Conservation (phyloP, 2,797 vertebrate species). For the Urocyon cinereoargenteus region DNA sequence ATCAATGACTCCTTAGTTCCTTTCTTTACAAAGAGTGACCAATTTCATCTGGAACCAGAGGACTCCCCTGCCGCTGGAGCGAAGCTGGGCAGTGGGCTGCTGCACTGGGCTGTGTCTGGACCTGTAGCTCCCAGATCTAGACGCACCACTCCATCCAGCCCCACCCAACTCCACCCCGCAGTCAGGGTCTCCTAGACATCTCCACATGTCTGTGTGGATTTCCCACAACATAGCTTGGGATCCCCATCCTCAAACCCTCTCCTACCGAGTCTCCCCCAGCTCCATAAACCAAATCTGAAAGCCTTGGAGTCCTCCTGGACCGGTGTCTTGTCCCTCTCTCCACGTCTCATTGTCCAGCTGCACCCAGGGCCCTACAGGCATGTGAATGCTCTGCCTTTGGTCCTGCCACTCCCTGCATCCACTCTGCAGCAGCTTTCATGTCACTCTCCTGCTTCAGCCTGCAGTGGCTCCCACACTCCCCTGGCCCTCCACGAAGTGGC, state of each 20-base stretch:
- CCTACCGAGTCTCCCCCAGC: neutral
- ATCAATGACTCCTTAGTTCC: neutral
- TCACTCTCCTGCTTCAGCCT: neutral
- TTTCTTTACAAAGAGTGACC: neutral
- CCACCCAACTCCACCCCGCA: neutral
- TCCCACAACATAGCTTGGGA: neutral
- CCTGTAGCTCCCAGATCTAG: neutral
- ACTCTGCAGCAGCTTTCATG: neutral
- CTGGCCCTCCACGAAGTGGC: neutral
- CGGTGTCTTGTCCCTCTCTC: neutral
- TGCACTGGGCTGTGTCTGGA: fast-evolving
- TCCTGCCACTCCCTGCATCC: neutral
- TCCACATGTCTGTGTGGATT: neutral
- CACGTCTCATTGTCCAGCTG: fast-evolving
- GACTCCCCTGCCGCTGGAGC: neutral
- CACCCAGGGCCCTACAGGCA: fast-evolving
- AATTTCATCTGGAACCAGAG: neutral
- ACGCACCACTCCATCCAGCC: neutral
- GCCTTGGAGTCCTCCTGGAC: neutral
- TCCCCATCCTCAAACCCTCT: neutral
- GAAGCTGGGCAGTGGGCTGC: fast-evolving
- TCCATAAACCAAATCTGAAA: neutral
- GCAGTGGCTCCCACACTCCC: neutral
- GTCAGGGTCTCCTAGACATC: neutral
- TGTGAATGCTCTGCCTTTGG: neutral